Conservation (phyloP, 2,888 invertebrate genomes). For the Sinodicranocentrus sp. region DNA sequence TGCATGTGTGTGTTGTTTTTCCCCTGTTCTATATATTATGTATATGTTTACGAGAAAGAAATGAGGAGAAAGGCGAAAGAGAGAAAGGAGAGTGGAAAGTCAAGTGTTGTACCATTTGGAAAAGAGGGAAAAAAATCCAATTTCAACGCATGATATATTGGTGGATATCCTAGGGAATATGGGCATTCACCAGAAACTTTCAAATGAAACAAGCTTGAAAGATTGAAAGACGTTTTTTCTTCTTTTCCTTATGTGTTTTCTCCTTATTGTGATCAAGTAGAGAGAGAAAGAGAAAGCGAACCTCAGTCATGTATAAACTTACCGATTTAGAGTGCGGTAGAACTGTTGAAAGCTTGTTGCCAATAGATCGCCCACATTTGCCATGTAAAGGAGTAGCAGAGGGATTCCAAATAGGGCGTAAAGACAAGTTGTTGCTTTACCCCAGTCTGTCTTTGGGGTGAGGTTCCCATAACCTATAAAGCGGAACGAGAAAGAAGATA, state of each 20-base stretch:
- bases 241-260: neutral
- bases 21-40: neutral
- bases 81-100: conserved; percentile 55
- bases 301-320: conserved; percentile 48
- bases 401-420: conserved; percentile 76
- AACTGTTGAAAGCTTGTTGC: conserved; percentile 76
- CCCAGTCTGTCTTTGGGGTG: conserved; percentile 75
- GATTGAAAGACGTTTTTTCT: conserved; percentile 41
- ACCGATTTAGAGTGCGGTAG: conserved; percentile 75
- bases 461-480: conserved; percentile 76
- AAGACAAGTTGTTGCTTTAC: conserved; percentile 76
- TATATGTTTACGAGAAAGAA: neutral
- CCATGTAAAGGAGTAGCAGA: conserved; percentile 75
- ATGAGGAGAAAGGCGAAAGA: conserved; percentile 3
- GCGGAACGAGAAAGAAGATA: neutral
- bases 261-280: neutral
- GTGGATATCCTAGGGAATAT: conserved; percentile 56
- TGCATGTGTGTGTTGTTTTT: conserved; percentile 21
- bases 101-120: conserved; percentile 61
- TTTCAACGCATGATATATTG: conserved; percentile 67
- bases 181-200: conserved; percentile 19
- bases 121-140: conserved; percentile 57
- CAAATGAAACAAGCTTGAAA: conserved; percentile 50
- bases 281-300: neutral
- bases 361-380: conserved; percentile 76